Evolutionary conservation across 1,140 invertebrate genomes (phyloP).

Genomic region (Homarus americanus): DNA sequence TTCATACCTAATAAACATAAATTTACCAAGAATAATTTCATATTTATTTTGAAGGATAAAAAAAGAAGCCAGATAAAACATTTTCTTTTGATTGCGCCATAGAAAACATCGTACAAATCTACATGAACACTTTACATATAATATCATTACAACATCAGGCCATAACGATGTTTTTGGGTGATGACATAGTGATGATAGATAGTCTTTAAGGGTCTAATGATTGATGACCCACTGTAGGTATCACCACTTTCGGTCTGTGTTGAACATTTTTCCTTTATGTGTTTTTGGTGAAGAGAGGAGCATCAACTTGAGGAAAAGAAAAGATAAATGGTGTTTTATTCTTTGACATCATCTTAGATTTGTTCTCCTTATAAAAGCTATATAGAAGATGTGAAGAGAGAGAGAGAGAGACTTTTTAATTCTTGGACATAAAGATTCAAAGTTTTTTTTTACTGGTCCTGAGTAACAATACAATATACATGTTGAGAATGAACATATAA

Average conservation of each 20-base stretch:
- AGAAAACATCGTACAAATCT: constrained; percentile 16
- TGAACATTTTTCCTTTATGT: neutral
- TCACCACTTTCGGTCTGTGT: neutral
- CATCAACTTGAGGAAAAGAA: neutral
- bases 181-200: no score
- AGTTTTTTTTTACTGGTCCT: no score
- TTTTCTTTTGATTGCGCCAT: neutral
- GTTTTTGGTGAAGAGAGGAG: neutral
- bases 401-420: no score
- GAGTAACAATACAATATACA: no score
- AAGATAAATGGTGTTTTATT: no score
- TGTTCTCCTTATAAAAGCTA: no score
- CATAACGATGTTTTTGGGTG: no score
- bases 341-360: no score
- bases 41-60: neutral
- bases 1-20: neutral
- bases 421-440: no score
- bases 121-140: constrained; percentile 5
- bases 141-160: neutral
- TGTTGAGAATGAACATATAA: no score
- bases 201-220: no score
- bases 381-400: no score
- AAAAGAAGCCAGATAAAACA: neutral
- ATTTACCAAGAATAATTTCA: neutral
- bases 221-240: neutral